Percentiles rank a stretch among this genome's conserved stretches.
These are phyloP conservation scores for Gila orcuttii DNA, from an alignment of 2,113 vertebrate species.

Conservation along the genomic window DNA sequence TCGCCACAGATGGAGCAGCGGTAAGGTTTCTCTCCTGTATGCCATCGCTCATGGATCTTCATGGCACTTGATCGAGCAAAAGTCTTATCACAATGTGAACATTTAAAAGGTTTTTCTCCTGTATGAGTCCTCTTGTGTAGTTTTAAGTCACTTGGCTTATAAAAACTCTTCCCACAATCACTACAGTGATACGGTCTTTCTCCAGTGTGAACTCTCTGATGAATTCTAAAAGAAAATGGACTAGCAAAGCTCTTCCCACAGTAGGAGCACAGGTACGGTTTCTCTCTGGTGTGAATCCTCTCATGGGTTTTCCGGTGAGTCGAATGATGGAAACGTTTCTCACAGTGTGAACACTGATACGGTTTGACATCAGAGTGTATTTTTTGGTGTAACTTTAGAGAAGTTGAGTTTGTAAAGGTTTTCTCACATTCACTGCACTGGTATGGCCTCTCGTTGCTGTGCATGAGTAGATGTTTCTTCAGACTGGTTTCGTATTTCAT, in stretches of 20 bases:
- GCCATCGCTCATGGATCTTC: background rate
- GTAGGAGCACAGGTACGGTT: no score
- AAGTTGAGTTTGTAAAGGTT: background rate
- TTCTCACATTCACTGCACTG: conserved; percentile 32
- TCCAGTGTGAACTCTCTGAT: conserved; percentile 18
- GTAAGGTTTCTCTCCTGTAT: background rate
- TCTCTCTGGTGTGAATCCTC: no score
- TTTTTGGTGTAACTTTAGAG: background rate
- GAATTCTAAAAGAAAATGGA: conserved; percentile 1
- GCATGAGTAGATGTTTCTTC: background rate
- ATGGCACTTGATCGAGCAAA: background rate
- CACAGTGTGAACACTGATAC: background rate
- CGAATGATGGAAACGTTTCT: background rate
- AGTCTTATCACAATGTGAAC: background rate
- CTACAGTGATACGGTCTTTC: conserved; percentile 46
- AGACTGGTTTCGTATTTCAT: background rate
- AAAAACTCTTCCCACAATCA: conserved; percentile 41
- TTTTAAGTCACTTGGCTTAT: background rate
- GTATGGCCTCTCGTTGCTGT: conserved; percentile 40
- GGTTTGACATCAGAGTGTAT: background rate
- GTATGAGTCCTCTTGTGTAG: conserved; percentile 37
- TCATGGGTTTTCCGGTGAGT: no score
- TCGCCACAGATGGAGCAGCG: background rate
- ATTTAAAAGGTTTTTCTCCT: conserved; percentile 24
- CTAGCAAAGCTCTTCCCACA: background rate